Base-by-base conservation (phyloP, 2,888 invertebrate genomes). In the Yponomeuta malinellus region DNA sequence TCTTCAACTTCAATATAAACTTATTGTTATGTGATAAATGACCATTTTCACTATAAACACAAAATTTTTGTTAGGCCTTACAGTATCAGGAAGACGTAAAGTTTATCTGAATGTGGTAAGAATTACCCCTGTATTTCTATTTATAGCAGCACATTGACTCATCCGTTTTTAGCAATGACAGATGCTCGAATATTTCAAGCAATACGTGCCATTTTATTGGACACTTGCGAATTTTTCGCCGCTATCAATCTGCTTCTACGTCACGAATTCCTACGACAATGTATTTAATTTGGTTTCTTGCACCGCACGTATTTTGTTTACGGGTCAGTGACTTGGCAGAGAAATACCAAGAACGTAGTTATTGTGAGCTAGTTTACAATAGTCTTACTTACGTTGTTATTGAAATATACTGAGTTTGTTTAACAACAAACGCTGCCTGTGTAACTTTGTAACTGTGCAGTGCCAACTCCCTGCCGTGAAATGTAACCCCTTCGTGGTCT, bases 301-400 rank as follows among this genome's bases (percentile, higher is more conserved):
- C 29, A 10, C 31, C 33, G 65, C 52, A 15, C 67, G 31, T 37
- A 48, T 81, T 85, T 81, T 87, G 86, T 88, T 89, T 87, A 87
- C 83, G 76, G 81, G 89, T 88, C 90, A 83, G 82, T 80, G 89
- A 89, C 88, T 88, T 79, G 79, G n/a, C n/a, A 15, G 37, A 15
- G 67, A 67, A 67, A 64, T 37, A 15, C 67, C 43, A 9, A 67
- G 37, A 37, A 67, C 12, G 37, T 65, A 59, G 52, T 59, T 59
- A 59, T 59, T 59, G 52, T 59, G 12, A 59, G 52, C 52, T 12
- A 83, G 88, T 87, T 88, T 86, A 89, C 88, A 86, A 85, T 85
- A 85, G 89, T 90, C 87, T 87, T 86, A 89, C 80, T 83, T 85
- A 85, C 23, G 48, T 9, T 59, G 37, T 68, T 71, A 71, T 68